Evolutionary conservation across 2,888 invertebrate species (phyloP).

Genomic region (Leuctra nigra): DNA sequence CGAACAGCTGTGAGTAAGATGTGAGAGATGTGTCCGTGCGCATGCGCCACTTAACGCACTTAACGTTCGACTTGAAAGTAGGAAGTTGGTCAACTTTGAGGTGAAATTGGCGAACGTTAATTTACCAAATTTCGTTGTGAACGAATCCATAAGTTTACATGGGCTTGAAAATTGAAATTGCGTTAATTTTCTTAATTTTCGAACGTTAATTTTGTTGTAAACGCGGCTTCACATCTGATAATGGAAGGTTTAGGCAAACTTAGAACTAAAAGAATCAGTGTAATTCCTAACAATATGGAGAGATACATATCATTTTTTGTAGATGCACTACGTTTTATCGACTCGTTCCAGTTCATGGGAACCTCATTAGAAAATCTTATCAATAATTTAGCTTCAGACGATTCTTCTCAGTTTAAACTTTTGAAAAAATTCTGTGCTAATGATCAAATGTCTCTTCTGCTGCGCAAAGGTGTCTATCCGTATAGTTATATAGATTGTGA

Average conservation of each 20-base stretch:
- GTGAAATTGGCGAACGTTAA: too few species aligned
- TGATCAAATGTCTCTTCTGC: conserved; percentile 27
- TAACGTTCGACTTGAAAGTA: too few species aligned
- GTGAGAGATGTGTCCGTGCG: too few species aligned
- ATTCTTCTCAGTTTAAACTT: not conserved
- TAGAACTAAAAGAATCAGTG: not conserved
- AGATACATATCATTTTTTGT: conserved; percentile 20
- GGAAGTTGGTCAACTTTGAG: too few species aligned
- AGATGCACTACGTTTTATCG: conserved; percentile 30
- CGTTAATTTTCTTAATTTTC: too few species aligned
- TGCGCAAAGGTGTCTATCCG: conserved; percentile 35
- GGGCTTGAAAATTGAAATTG: too few species aligned
- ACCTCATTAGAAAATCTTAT: conserved; percentile 33
- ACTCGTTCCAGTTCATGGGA: conserved; percentile 35
- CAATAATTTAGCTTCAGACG: conserved; percentile 26
- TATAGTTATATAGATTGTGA: conserved; percentile 34
- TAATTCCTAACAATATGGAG: conserved; percentile 27
- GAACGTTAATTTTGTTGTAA: too few species aligned
- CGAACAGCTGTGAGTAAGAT: too few species aligned
- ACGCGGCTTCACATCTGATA: conserved; percentile 35
- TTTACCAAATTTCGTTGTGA: too few species aligned
- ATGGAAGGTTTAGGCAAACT: conserved; percentile 25
- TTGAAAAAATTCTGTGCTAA: not conserved
- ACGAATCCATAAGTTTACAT: too few species aligned
- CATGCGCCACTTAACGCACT: too few species aligned